phyloP scores from a whole-genome alignment of 2,888 invertebrate genomes.

The Drosophila fungiperda region DNA sequence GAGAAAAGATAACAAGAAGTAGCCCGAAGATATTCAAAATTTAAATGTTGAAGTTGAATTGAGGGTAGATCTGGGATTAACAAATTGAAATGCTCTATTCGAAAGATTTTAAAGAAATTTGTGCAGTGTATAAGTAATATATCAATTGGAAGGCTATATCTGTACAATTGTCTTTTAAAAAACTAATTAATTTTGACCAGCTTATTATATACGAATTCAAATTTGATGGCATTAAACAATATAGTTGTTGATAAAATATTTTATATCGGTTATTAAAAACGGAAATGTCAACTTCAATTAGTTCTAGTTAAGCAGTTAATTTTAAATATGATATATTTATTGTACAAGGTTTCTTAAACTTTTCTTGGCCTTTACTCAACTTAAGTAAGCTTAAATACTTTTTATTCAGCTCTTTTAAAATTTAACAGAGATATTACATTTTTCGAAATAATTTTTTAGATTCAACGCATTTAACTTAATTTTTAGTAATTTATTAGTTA shows the following conservation, averaged over 20 bases:
- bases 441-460: no score
- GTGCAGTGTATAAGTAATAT: not conserved
- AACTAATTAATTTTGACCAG: not conserved
- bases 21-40: not conserved
- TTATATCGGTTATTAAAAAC: not conserved
- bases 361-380: not conserved
- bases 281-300: not conserved
- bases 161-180: not conserved
- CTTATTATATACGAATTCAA: not conserved
- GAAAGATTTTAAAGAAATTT: not conserved
- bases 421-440: no score
- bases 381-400: not conserved
- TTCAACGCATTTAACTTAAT: no score
- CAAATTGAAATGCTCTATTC: not conserved
- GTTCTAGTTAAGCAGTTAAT: not conserved
- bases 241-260: not conserved
- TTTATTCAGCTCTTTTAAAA: not conserved
- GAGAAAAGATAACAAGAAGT: not conserved
- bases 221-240: not conserved
- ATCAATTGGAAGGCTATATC: not conserved
- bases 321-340: not conserved
- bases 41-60: not conserved
- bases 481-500: no score
- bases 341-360: not conserved
- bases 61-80: not conserved